These are phyloP conservation scores for Sitophilus oryzae DNA, from an alignment of 1,140 invertebrate species.

Conservation along the genomic window DNA sequence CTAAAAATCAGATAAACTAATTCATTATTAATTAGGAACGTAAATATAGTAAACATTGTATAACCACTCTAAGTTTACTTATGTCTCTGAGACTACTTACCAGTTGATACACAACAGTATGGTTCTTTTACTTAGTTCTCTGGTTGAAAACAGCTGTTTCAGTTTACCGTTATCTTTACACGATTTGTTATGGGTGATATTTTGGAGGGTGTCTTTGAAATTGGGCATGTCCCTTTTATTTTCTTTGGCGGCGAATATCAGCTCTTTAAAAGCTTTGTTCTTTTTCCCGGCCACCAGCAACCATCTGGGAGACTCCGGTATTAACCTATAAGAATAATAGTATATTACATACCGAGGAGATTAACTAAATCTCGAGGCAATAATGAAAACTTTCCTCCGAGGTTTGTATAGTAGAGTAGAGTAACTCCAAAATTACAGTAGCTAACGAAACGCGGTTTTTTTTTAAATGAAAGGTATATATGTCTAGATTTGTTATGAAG, in stretches of 20 bases:
- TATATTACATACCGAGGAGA: too few species aligned
- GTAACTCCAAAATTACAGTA: too few species aligned
- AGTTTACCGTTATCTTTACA: slow-evolving; percentile 49
- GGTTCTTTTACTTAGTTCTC: slow-evolving; percentile 63
- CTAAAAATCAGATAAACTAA: slow-evolving; percentile 25
- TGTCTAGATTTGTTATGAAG: not conserved
- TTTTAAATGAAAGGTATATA: not conserved
- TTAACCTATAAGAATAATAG: slow-evolving; percentile 50
- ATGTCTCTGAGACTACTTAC: too few species aligned
- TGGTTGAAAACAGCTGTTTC: slow-evolving; percentile 61
- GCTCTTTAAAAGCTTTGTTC: slow-evolving; percentile 58
- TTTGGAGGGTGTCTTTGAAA: slow-evolving; percentile 32
- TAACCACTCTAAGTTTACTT: too few species aligned
- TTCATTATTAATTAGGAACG: not conserved
- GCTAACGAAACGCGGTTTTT: too few species aligned
- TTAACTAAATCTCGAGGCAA: too few species aligned
- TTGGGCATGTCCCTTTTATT: slow-evolving; percentile 33
- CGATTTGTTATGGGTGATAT: slow-evolving; percentile 14
- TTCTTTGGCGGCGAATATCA: slow-evolving; percentile 58
- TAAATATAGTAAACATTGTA: too few species aligned
- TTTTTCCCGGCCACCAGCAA: slow-evolving; percentile 61
- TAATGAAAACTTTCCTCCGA: too few species aligned
- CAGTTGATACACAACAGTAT: slow-evolving; percentile 62
- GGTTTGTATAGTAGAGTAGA: too few species aligned
- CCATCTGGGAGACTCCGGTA: slow-evolving; percentile 80